Evolutionary conservation across 1,140 invertebrate genomes (phyloP), one percentile per base, ranked within the genome.

Genomic region (Anastatus disparis): DNA sequence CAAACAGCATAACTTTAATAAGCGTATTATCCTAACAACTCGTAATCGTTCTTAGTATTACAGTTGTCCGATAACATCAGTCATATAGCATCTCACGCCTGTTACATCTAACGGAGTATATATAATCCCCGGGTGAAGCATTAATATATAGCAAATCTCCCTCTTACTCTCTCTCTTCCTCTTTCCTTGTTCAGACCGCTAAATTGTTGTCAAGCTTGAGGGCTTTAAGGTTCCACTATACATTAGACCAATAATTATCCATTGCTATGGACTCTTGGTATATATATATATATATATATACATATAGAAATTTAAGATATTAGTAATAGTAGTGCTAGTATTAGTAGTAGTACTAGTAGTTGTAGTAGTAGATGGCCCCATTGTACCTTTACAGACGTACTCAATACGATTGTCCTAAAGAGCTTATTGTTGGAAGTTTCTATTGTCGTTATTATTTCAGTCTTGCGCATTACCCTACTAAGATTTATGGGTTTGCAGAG

Each of bases 371-470:
- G n/a, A n/a, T n/a, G n/a, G n/a, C n/a, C n/a, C n/a, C n/a, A n/a
- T n/a, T n/a, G n/a, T n/a, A n/a, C n/a, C n/a, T n/a, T n/a, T n/a
- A n/a, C 31, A 3, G 53, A 27, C 9, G 20, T 20, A 26, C 53
- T 73, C 59, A 69, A 69, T 73, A 64, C 58, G 59, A 69, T 69
- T 69, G 66, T 73, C 44, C 69, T 42, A 38, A 50, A 55, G n/a
- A 74, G 55, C 72, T 71, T 67, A 70, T 74, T 74, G 72, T 71
- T 66, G 38, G 62, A 74, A 74, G 48, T 71, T 74, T 66, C 68
- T 71, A 74, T 74, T 74, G 61, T 74, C 72, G 56, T 74, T 74
- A 74, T 74, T 74, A 74, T 74, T 74, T 74, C 62, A 42, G 50
- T 26, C n/a, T n/a, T n/a, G n/a, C 61, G 72, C 61, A 55, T 70